phyloP scores from a whole-genome alignment of 2,888 invertebrate genomes.

The Spicauda simplicius region DNA sequence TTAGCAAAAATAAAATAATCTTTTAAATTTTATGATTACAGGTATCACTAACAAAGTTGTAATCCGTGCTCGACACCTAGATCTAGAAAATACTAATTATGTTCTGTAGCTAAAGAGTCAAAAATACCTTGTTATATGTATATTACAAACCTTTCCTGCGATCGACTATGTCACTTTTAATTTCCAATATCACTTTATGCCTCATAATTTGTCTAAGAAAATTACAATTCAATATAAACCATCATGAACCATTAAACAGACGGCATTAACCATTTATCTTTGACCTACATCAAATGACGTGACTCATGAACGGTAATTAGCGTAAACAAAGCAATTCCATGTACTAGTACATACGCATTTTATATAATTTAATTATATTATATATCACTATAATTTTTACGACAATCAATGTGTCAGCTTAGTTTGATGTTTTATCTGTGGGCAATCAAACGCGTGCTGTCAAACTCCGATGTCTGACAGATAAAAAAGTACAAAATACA shows the following conservation, averaged over 20 bases:
- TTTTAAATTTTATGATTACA: too few species aligned
- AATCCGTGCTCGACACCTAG: not conserved
- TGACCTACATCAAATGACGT: slow-evolving; percentile 23
- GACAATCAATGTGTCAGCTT: slow-evolving; percentile 24
- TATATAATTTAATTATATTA: not conserved
- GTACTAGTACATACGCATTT: not conserved
- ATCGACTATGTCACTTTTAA: slow-evolving; percentile 31
- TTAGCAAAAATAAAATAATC: too few species aligned
- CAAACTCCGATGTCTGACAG: slow-evolving; percentile 14
- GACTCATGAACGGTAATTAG: slow-evolving; percentile 12
- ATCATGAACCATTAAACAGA: not conserved
- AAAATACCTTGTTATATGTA: not conserved
- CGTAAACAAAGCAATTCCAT: not conserved
- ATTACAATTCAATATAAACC: slow-evolving; percentile 1
- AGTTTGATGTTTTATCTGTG: slow-evolving; percentile 9
- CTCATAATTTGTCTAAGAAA: not conserved
- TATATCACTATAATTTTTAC: slow-evolving; percentile 29
- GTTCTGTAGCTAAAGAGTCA: not conserved
- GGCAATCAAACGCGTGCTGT: slow-evolving; percentile 22
- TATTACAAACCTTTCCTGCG: slow-evolving; percentile 39
- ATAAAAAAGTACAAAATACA: slow-evolving; percentile 12
- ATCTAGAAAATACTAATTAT: not conserved
- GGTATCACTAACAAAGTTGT: too few species aligned
- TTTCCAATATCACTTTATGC: not conserved
- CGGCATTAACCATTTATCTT: slow-evolving; percentile 26